phyloP scores from a whole-genome alignment of 2,113 vertebrate genomes.

The Salvelinus namaycush region DNA sequence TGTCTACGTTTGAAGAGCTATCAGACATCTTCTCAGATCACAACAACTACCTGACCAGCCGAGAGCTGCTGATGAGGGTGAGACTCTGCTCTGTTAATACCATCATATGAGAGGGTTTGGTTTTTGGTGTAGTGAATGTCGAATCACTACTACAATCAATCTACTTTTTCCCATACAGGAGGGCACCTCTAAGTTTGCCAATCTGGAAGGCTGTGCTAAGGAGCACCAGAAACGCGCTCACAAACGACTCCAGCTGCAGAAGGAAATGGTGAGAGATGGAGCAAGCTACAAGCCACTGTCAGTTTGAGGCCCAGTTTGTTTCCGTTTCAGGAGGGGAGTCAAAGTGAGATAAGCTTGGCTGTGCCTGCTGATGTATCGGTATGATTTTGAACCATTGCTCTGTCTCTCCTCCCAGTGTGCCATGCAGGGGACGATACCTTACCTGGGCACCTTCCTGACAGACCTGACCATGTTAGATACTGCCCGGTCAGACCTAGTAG shows the following conservation, averaged over 20 bases:
- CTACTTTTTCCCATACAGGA: slow-evolving; percentile 73
- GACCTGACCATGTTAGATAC: slow-evolving; percentile 93
- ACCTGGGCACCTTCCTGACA: slow-evolving; percentile 91
- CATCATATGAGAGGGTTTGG: background rate
- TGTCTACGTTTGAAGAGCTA: slow-evolving; percentile 90
- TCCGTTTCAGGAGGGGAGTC: background rate
- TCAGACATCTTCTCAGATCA: slow-evolving; percentile 94
- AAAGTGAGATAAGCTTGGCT: slow-evolving; percentile 5
- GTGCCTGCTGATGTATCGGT: slow-evolving; percentile 1
- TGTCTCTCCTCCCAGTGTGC: slow-evolving; percentile 77
- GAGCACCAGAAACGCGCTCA: slow-evolving; percentile 94
- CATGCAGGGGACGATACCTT: slow-evolving; percentile 95
- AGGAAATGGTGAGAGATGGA: slow-evolving; percentile 81
- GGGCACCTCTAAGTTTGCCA: slow-evolving; percentile 93
- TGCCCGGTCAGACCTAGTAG: slow-evolving; percentile 84
- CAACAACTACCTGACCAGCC: slow-evolving; percentile 90
- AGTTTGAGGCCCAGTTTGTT: too few relatives aligned
- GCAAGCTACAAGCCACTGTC: background rate
- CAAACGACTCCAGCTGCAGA: slow-evolving; percentile 88
- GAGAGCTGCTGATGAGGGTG: slow-evolving; percentile 93
- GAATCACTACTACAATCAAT: background rate
- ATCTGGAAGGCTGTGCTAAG: slow-evolving; percentile 88
- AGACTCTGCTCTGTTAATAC: slow-evolving; percentile 38
- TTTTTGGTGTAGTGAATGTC: too few relatives aligned
- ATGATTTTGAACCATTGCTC: background rate